A percentile compares a stretch with the other conserved stretches of the same genome.
phyloP scores from a whole-genome alignment of 2,888 invertebrate genomes.

The Ryuthela nishihirai region DNA sequence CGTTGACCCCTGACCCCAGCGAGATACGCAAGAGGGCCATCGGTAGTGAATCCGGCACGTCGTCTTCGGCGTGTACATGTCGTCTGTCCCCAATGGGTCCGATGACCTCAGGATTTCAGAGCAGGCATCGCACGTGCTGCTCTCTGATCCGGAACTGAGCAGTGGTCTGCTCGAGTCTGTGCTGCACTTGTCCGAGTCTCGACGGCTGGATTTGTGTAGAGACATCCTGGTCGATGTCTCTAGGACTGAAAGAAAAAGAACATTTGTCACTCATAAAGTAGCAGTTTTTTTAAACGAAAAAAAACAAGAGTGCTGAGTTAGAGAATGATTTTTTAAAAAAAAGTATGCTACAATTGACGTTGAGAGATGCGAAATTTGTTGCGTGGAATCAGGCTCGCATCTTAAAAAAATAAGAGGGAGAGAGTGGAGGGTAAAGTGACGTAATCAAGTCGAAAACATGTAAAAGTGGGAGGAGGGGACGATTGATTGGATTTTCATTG shows the following conservation, averaged over 20 bases:
- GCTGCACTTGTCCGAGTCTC: slow-evolving; percentile 16
- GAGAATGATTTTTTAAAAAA: too few relatives aligned
- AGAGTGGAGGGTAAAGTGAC: too few relatives aligned
- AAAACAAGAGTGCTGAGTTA: too few relatives aligned
- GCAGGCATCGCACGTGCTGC: slow-evolving; percentile 41
- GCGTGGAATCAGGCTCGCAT: too few relatives aligned
- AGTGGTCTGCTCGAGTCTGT: slow-evolving; percentile 35
- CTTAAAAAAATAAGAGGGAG: too few relatives aligned
- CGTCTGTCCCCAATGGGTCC: slow-evolving; percentile 6
- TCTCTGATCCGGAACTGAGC: slow-evolving; percentile 41
- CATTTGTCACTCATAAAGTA: too few relatives aligned
- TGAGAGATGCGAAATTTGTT: too few relatives aligned
- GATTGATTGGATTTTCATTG: too few relatives aligned
- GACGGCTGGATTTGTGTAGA: slow-evolving; percentile 26
- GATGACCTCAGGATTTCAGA: slow-evolving; percentile 37
- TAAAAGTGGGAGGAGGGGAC: too few relatives aligned
- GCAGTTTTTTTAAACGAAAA: too few relatives aligned
- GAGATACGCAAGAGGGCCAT: slow-evolving; percentile 35
- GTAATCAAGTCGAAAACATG: too few relatives aligned
- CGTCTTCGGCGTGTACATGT: slow-evolving; percentile 5
- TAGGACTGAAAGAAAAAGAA: slow-evolving; percentile 9
- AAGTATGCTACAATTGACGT: too few relatives aligned
- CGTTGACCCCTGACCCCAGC: slow-evolving; percentile 33
- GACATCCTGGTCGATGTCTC: slow-evolving; percentile 34
- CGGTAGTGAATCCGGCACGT: slow-evolving; percentile 34